Evolutionary conservation across 2,888 invertebrate genomes (phyloP).

Genomic region (Plagodis dolabraria): DNA sequence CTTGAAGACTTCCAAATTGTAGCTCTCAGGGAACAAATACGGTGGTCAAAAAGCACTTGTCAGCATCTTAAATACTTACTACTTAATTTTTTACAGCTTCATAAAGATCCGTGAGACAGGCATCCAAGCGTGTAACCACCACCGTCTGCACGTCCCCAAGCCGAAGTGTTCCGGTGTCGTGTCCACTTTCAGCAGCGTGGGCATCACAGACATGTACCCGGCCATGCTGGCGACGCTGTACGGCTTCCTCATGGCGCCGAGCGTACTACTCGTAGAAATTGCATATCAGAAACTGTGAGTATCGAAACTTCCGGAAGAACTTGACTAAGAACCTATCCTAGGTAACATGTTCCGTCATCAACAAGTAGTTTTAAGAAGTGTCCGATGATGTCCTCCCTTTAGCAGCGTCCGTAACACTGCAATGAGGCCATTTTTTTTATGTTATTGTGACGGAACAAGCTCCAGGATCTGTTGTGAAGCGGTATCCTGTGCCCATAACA

Average conservation of each 20-base stretch:
- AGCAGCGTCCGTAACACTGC: no score
- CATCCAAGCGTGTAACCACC: slow-evolving; percentile 74
- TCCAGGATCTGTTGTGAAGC: no score
- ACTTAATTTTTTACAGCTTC: slow-evolving; percentile 50
- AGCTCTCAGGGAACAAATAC: no score
- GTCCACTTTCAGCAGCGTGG: slow-evolving; percentile 86
- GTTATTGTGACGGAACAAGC: no score
- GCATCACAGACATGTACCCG: slow-evolving; percentile 82
- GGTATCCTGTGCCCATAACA: no score
- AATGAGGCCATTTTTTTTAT: no score
- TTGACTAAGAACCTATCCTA: neutral
- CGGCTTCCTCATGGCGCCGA: slow-evolving; percentile 69
- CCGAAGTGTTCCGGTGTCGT: slow-evolving; percentile 84
- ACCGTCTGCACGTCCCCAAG: slow-evolving; percentile 84
- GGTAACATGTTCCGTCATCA: neutral
- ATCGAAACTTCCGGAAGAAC: neutral
- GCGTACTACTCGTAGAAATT: slow-evolving; percentile 68
- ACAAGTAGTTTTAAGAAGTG: neutral
- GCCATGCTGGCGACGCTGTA: slow-evolving; percentile 80
- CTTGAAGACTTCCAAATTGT: no score
- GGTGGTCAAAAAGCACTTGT: no score
- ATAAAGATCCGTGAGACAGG: slow-evolving; percentile 84
- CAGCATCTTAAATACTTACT: no score
- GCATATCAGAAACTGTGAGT: slow-evolving; percentile 65
- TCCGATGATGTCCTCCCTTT: no score